These are phyloP conservation scores for Carabus problematicus DNA, from an alignment of 2,888 invertebrate genomes.

Conservation along the genomic window DNA sequence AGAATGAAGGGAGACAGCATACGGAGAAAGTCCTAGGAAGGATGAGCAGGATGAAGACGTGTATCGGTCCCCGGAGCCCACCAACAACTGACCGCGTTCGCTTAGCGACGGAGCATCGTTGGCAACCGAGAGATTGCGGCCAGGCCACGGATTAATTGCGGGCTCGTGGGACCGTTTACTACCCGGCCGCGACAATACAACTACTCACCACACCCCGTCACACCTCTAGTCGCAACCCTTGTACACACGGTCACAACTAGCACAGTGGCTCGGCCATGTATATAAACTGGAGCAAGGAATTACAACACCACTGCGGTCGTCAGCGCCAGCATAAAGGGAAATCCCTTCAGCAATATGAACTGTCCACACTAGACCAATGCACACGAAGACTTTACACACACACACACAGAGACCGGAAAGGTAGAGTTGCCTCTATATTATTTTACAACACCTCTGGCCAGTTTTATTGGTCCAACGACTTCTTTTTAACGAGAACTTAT, in stretches of 20 bases:
- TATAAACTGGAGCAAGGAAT: conserved; percentile 55
- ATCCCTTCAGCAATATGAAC: conserved; percentile 49
- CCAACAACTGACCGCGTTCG: background rate
- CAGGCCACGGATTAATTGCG: conserved; percentile 57
- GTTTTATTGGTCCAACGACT: no score
- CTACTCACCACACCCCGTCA: conserved; percentile 42
- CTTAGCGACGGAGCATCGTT: background rate
- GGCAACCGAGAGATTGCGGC: conserved; percentile 45
- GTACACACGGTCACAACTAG: background rate
- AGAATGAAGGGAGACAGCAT: background rate
- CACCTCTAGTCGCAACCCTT: background rate
- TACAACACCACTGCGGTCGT: conserved; percentile 53
- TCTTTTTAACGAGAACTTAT: background rate
- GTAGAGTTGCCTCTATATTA: background rate
- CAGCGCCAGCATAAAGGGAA: conserved; percentile 55
- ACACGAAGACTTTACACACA: background rate
- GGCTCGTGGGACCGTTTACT: conserved; percentile 56
- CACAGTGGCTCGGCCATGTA: conserved; percentile 38
- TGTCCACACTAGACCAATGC: conserved; percentile 42
- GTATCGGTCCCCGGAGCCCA: background rate
- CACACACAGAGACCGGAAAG: background rate
- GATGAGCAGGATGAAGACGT: background rate
- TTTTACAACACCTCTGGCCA: no score
- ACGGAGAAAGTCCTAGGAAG: background rate
- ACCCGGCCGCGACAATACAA: conserved; percentile 53